Conservation (phyloP, 2,113 vertebrate genomes). For the Prionailurus viverrinus region DNA sequence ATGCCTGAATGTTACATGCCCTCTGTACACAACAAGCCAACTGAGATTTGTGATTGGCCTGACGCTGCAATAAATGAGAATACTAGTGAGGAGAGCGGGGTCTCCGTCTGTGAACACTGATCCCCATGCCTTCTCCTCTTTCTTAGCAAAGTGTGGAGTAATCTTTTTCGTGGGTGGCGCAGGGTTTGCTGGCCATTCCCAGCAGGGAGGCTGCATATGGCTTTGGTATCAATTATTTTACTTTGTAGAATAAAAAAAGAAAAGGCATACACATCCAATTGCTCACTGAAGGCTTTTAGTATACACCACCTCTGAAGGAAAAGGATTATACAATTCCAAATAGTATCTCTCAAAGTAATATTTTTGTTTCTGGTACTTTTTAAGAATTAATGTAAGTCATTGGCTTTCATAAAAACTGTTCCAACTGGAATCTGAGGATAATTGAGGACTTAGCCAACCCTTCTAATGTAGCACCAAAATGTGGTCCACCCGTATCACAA, state of each 20-base stretch:
- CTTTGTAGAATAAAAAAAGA: background rate
- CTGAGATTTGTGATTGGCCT: too few species aligned
- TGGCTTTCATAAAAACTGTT: background rate
- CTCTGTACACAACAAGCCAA: too few species aligned
- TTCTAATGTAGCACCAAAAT: background rate
- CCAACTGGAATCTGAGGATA: background rate
- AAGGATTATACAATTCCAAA: background rate
- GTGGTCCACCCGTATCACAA: accelerated
- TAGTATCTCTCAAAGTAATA: background rate
- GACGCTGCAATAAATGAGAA: too few species aligned
- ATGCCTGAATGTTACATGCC: too few species aligned
- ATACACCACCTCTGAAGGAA: background rate
- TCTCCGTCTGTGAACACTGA: too few species aligned
- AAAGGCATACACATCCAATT: background rate
- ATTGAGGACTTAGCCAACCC: background rate
- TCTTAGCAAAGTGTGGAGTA: too few species aligned
- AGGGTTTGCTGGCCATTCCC: too few species aligned
- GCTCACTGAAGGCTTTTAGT: background rate
- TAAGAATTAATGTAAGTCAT: background rate
- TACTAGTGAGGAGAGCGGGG: too few species aligned
- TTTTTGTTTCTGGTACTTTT: background rate
- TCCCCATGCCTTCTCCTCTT: too few species aligned
- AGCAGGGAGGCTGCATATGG: background rate
- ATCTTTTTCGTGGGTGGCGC: too few species aligned
- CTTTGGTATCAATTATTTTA: background rate